Base-by-base conservation (phyloP, 2,113 vertebrate species). In the Prolemur simus region DNA sequence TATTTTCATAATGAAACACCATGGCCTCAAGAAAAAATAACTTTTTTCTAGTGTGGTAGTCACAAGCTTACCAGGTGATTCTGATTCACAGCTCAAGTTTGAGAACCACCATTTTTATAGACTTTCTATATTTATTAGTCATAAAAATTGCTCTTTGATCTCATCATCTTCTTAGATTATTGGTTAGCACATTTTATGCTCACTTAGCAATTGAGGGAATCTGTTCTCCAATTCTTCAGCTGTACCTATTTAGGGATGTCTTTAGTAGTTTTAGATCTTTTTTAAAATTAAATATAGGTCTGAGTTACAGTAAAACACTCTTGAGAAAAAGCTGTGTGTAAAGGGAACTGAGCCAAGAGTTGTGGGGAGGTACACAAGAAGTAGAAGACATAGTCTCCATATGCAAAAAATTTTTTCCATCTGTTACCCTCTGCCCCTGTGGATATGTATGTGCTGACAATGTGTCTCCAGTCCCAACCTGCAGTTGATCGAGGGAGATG, bases 401-500 rank as follows among this genome's bases (percentile, higher is more conserved):
- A 34, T 86, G n/a, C 11, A 89, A 83, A 92, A 78, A 56, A 8
- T 27, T 8, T 8, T 87, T 95, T 91, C 54, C 4, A 12, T 77
- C 18, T 81, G 78, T 78, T 54, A 77, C 32, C 27, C 21, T 77
- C 47, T 95, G n/a, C 82, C 4, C 29, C 69, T 64, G 0, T 73
- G 92, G 63, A 74, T 89, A 32, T 82, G 5, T 92, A 6, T 86
- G 8, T 97, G 29, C 49, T 96, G n/a, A 64, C 32, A 2, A 3
- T 21, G 2, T 96, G 83, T 96, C 96, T 93, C 34, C 78, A 99
- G 99, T 56, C 99, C 99, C 3, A 99, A 99, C 69, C 96, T 99
- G 86, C 99, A 99, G 98, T 94, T 99, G 92, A 99, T 99, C 5
- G 99, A 99, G 97, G 99, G 99, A 93, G 99, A 99, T 85, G 99